Evolutionary conservation across 2,797 vertebrate genomes (phyloP).

Genomic region (Zonotrichia albicollis): DNA sequence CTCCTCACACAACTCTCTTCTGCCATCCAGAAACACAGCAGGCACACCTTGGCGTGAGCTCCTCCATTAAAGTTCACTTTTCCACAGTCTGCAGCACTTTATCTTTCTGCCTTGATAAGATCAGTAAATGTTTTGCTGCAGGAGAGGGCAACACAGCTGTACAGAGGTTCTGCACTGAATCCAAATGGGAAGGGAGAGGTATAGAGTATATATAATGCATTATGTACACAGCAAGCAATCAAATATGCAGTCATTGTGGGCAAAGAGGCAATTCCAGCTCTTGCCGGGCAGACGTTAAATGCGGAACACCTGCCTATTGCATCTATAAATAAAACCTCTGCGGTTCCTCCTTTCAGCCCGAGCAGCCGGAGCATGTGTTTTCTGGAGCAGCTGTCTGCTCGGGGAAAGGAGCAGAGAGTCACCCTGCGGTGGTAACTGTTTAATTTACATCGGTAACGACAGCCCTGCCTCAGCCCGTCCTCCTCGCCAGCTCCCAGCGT

Average conservation of each 20-base stretch:
- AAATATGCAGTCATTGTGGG: not conserved
- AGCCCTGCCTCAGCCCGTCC: not conserved
- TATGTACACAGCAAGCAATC: slow-evolving; percentile 22
- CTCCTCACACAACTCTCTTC: not conserved
- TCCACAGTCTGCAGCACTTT: not conserved
- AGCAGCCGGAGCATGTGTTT: slow-evolving; percentile 43
- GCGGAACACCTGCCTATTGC: slow-evolving; percentile 31
- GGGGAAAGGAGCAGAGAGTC: slow-evolving; percentile 55
- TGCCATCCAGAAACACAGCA: not conserved
- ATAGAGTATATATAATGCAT: not conserved
- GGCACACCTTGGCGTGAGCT: not conserved
- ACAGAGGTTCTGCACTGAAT: not conserved
- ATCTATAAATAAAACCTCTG: slow-evolving; percentile 51
- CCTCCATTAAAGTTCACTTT: not conserved
- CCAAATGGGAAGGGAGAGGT: not conserved
- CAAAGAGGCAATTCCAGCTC: slow-evolving; percentile 25
- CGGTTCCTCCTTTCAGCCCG: slow-evolving; percentile 7
- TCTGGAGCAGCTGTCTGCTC: slow-evolving; percentile 63
- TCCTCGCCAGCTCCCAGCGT: slow-evolving; percentile 19
- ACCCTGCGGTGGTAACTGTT: slow-evolving; percentile 56
- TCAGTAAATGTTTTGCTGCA: slow-evolving; percentile 5
- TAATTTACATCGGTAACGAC: slow-evolving; percentile 54
- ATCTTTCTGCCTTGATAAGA: slow-evolving; percentile 16
- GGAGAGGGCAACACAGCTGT: slow-evolving; percentile 17
- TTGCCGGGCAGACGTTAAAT: slow-evolving; percentile 21